Base-by-base conservation (phyloP, 2,888 invertebrate species). In the Drosophila putrida region DNA sequence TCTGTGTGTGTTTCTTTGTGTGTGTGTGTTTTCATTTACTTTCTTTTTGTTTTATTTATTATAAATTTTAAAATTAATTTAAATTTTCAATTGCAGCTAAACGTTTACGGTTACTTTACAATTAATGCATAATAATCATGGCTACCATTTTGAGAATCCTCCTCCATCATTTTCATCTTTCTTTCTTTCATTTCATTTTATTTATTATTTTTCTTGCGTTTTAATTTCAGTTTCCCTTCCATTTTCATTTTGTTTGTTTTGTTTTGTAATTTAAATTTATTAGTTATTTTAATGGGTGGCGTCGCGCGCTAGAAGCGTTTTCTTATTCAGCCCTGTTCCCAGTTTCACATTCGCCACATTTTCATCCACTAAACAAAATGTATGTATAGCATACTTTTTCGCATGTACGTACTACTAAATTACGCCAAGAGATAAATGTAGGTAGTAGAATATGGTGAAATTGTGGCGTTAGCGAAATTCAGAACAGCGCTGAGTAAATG, bases 251-350 rank as follows among this genome's bases (percentile, higher is more conserved):
- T 20, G 11, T 8, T 38, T 58, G 28, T 43, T 13, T 2, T 46
- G n/a, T 2, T 38, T 25, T 64, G 55, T 71, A 47, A 61, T 71
- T 47, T 62, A 57, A 47, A 65, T 76, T 79, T 71, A 72, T 71
- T 38, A 33, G 43, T 55, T 41, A 41, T 60, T 71, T 71, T 82
- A 75, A 89, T 83, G 79, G 85, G 86, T 83, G 88, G 89, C 89
- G 88, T 89, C 88, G 88, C 89, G 89, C 80, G 72, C 76, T 89
- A 75, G 75, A 89, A 89, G 83, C 83, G 85, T 88, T 81, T 78
- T 78, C 4, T 47, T 59, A 50, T 39, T 44, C 49, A 41, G 50
- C 38, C 25, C 51, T 31, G 20, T 51, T 51, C 36, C 47, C 35
- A 50, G 38, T 41, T 47, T 9, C 51, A 33, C 11, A 25, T 25